These are phyloP conservation scores for Caranx ignobilis DNA, from an alignment of 2,113 vertebrate genomes.

Conservation along the genomic window DNA sequence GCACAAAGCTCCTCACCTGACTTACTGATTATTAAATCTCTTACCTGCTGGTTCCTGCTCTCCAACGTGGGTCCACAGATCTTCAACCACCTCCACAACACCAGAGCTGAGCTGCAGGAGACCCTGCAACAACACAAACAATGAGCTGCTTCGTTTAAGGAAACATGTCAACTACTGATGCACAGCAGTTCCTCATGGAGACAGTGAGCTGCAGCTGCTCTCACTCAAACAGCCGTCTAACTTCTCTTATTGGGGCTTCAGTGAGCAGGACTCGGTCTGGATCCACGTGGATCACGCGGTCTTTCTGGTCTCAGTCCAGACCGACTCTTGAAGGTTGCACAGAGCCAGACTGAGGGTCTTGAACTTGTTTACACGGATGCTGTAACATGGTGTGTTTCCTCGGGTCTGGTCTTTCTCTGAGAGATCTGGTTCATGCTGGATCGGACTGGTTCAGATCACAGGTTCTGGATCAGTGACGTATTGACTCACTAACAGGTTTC, in stretches of 20 bases:
- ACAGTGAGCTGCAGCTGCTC: too few relatives aligned
- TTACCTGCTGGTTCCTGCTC: neutral
- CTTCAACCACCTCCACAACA: neutral
- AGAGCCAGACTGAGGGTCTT: neutral
- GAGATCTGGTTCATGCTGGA: slow-evolving; percentile 48
- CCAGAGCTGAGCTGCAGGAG: too few relatives aligned
- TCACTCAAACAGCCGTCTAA: too few relatives aligned
- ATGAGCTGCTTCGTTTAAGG: too few relatives aligned
- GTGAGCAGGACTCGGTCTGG: too few relatives aligned
- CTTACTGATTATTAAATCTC: neutral
- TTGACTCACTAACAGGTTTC: fast-evolving
- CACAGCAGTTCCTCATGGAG: too few relatives aligned
- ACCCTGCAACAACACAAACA: too few relatives aligned
- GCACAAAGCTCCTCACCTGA: neutral
- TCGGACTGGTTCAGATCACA: neutral
- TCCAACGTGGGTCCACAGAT: neutral
- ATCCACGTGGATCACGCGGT: too few relatives aligned
- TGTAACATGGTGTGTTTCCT: neutral
- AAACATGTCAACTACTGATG: too few relatives aligned
- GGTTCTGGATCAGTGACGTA: neutral
- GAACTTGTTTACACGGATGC: neutral
- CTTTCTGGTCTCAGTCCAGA: too few relatives aligned
- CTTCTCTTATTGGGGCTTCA: too few relatives aligned
- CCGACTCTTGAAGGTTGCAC: too few relatives aligned
- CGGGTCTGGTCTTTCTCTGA: neutral